Conservation (phyloP, 2,888 invertebrate species). For the Pardosa pseudoannulata region DNA sequence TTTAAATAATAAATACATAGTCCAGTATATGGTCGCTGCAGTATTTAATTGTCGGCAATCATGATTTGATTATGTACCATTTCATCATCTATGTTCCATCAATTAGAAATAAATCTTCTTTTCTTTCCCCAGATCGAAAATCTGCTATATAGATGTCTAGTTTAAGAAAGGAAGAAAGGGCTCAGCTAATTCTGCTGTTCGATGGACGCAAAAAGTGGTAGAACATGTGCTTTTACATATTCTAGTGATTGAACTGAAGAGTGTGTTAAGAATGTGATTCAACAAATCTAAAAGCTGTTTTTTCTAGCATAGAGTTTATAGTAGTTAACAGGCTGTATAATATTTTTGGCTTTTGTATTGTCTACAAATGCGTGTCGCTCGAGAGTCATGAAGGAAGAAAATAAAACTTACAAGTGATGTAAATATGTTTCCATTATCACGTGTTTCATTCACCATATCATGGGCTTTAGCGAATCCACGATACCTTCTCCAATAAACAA, state of each 20-base stretch:
- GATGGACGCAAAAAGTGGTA: not conserved
- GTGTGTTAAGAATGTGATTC: not conserved
- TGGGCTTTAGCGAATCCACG: too few relatives aligned
- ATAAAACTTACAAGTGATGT: constrained; percentile 29
- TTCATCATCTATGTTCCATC: too few relatives aligned
- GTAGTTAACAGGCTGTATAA: not conserved
- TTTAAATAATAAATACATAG: too few relatives aligned
- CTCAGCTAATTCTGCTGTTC: not conserved
- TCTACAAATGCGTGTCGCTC: not conserved
- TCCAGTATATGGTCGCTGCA: too few relatives aligned
- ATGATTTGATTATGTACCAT: too few relatives aligned
- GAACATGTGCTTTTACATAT: not conserved
- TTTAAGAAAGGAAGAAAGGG: not conserved
- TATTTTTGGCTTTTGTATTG: not conserved
- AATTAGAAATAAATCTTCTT: too few relatives aligned
- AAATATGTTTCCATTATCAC: constrained; percentile 13
- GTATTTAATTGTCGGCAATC: too few relatives aligned
- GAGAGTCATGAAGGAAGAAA: too few relatives aligned
- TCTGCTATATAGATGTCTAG: not conserved
- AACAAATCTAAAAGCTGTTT: not conserved
- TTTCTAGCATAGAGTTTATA: constrained; percentile 5
- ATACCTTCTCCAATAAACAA: too few relatives aligned
- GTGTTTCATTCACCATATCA: constrained; percentile 28
- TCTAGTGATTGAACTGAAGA: not conserved
- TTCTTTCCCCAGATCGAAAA: not conserved